Conservation (phyloP, 2,113 vertebrate genomes). For the Platycercus adscitus region DNA sequence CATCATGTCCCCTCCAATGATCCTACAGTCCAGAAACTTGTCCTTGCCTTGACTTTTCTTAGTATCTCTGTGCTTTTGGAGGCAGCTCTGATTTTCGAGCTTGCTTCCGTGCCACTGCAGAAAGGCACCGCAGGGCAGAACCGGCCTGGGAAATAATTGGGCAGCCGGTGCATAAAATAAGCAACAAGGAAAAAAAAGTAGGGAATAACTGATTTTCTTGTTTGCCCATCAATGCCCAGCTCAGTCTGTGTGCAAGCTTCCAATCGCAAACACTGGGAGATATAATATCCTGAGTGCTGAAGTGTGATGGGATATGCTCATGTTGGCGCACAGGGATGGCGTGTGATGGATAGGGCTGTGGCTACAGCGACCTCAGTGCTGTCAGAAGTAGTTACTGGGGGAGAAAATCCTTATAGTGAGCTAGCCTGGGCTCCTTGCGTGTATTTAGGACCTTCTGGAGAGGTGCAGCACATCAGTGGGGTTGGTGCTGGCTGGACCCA, state of each 20-base stretch:
- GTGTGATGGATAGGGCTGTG: neutral
- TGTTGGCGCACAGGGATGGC: rapidly evolving
- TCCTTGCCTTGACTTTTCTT: neutral
- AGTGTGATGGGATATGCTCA: neutral
- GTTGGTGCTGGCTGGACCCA: neutral
- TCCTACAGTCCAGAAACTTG: neutral
- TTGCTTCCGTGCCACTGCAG: neutral
- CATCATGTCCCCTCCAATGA: neutral
- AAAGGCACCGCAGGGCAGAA: slow-evolving; percentile 25
- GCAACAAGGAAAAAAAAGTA: neutral
- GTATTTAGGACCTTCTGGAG: neutral
- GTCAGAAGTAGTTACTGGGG: rapidly evolving
- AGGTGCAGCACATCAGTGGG: neutral
- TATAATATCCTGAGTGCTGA: neutral
- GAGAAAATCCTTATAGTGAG: rapidly evolving
- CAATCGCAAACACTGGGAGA: rapidly evolving
- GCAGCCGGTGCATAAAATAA: neutral
- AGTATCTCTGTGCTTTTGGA: neutral
- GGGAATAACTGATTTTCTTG: neutral
- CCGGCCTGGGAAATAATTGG: neutral
- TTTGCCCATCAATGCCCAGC: rapidly evolving
- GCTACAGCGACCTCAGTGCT: rapidly evolving
- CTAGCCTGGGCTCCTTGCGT: rapidly evolving
- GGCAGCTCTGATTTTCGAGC: neutral
- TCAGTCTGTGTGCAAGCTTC: rapidly evolving